A percentile compares a stretch with the other conserved stretches of the same genome.
Conservation (phyloP, 2,888 invertebrate species). For the Cheilosia pagana region DNA sequence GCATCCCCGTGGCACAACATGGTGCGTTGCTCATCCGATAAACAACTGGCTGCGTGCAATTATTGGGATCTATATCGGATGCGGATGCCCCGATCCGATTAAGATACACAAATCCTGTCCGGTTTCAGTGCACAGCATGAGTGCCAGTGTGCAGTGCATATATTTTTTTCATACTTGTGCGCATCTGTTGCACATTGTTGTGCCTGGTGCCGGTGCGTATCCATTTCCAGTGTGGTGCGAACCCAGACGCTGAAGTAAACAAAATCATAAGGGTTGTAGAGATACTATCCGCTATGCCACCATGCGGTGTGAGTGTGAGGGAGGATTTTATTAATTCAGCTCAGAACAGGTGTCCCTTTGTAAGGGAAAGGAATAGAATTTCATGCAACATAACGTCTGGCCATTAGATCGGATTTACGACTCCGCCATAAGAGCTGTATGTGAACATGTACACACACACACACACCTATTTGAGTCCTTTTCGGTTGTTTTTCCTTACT, state of each 20-base stretch:
- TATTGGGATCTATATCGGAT: slow-evolving; percentile 43
- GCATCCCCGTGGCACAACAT: slow-evolving; percentile 51
- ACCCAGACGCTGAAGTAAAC: slow-evolving; percentile 48
- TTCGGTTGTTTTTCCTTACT: slow-evolving; percentile 35
- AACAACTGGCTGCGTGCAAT: slow-evolving; percentile 74
- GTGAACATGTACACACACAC: neutral
- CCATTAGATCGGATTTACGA: slow-evolving; percentile 61
- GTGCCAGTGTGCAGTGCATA: slow-evolving; percentile 16
- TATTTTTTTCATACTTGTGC: slow-evolving; percentile 50
- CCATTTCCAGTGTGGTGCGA: neutral
- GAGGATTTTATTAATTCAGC: slow-evolving; percentile 60
- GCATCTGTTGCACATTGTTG: slow-evolving; percentile 71
- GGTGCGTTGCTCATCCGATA: slow-evolving; percentile 70
- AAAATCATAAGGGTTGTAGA: slow-evolving; percentile 47
- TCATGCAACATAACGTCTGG: slow-evolving; percentile 49
- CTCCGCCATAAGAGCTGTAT: neutral
- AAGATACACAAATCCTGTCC: slow-evolving; percentile 45
- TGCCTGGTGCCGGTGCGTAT: neutral
- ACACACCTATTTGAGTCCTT: slow-evolving; percentile 16
- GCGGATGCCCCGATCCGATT: slow-evolving; percentile 53
- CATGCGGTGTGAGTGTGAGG: slow-evolving; percentile 26
- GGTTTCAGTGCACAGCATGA: slow-evolving; percentile 44
- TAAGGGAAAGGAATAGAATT: slow-evolving; percentile 7
- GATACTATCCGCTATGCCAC: neutral
- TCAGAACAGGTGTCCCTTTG: slow-evolving; percentile 46